Base-by-base conservation (phyloP, 2,797 vertebrate genomes). In the Limosa lapponica region DNA sequence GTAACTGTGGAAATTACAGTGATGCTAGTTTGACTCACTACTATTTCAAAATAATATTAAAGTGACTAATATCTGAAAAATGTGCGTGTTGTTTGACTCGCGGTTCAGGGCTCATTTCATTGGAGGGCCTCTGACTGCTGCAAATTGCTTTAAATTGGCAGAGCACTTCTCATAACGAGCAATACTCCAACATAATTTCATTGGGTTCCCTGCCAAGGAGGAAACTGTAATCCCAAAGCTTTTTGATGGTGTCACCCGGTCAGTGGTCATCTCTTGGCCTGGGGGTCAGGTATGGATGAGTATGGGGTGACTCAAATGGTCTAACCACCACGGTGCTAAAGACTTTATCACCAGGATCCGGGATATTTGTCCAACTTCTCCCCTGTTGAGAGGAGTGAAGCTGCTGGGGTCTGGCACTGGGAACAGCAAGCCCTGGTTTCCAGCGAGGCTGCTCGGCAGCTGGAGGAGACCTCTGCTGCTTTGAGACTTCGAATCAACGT, bases 21-120 rank as follows among this genome's bases (percentile, higher is more conserved):
- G 87, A 39, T 89, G 75, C 94, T 91, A n/a, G 5, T 52, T 95
- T 96, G 92, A 97, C 88, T 96, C 95, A 94, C 84, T 74, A 8
- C 55, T 54, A 6, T 82, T 96, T 91, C 85, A 92, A 89, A 95
- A 87, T 83, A 44, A 48, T 28, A 16, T 55, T 83, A 1, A 88
- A n/a, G 83, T 87, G 91, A 96, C 57, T 96, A 96, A 89, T 55
- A 62, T 37, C 44, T 88, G 75, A 80, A 84, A 92, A 96, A 95
- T 82, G 77, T 7, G 22, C 2, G 1, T 27, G 62, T 51, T 34
- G 48, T 75, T 92, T 19, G 66, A 83, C 84, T 96, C 44, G n/a
- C 82, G 52, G 69, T 69, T 91, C 91, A 52, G 59, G 54, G 41
- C 92, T 89, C 48, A 1, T 82, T 79, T 79, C 69, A 30, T 48